Base-by-base conservation (phyloP, 2,888 invertebrate species). In the Hirudinaria manillensis region DNA sequence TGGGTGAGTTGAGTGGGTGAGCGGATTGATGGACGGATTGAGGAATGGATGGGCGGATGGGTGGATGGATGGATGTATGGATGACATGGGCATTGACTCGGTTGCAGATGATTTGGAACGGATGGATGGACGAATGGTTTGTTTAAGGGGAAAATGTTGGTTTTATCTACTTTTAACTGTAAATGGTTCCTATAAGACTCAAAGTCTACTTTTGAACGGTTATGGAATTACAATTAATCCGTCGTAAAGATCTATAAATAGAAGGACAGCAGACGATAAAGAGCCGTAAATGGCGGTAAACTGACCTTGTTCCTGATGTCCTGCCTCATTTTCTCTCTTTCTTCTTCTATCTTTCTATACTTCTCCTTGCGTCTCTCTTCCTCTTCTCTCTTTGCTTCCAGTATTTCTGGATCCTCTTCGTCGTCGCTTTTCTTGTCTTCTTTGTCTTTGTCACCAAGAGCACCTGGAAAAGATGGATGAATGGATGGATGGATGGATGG, bases 271-370 rank as follows among this genome's bases (percentile, higher is more conserved):
- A 29, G 61, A 61, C 24, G 61, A n/a, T 61, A 21, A 3, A 16
- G n/a, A n/a, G 61, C 29, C n/a, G 4, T 16, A 61, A 56, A 61
- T 61, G 24, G 61, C 29, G 61, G 24, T 19, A 61, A 53, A 61
- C 29, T 61, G 4, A 98, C 97, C 93, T 99, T 99, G 88, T 97
- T 96, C 87, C 99, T 90, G 87, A 99, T 98, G 87, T 94, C 94
- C 88, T 97, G 96, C 85, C 98, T 90, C 95, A 99, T 96, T 88
- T 93, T 94, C 88, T 99, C 99, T 81, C 99, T 89, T 87, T 99
- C 98, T 85, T 94, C 95, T 87, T 99, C 98, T 96, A 97, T 96
- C 89, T 97, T 97, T 85, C 97, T 91, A 87, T 99, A 98, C 87
- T 99, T 99, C 88, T 98, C 98, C 90, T 97, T 96, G 87, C 99